Evolutionary conservation across 2,888 invertebrate genomes (phyloP).

Genomic region (Cyclophora punctaria): DNA sequence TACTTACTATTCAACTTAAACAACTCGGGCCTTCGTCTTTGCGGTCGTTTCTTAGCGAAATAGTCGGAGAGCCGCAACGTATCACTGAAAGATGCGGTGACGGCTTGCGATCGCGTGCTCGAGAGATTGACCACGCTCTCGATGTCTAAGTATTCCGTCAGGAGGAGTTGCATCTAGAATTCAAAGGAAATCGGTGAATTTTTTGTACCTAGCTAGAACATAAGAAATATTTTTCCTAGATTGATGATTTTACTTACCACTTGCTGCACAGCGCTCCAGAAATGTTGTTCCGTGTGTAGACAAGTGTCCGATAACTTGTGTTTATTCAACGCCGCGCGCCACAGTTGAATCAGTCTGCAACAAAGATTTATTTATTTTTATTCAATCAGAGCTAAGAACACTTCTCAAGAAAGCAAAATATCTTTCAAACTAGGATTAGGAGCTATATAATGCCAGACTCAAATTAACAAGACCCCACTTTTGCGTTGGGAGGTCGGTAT

Average conservation of each 20-base stretch:
- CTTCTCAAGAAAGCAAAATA: too few relatives aligned
- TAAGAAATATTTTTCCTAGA: too few relatives aligned
- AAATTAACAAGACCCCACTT: too few relatives aligned
- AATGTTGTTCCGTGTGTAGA: conserved; percentile 79
- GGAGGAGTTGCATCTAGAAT: conserved; percentile 84
- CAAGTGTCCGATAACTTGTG: conserved; percentile 81
- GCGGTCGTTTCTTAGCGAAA: conserved; percentile 53
- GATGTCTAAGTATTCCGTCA: conserved; percentile 91
- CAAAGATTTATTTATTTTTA: too few relatives aligned
- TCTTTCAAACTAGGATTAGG: too few relatives aligned
- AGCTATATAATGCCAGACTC: too few relatives aligned
- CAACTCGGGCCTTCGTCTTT: conserved; percentile 40
- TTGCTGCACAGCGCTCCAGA: conserved; percentile 92
- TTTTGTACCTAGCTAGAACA: too few relatives aligned
- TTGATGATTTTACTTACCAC: conserved; percentile 75
- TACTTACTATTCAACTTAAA: conserved; percentile 44
- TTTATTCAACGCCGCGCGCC: conserved; percentile 86
- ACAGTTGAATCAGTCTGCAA: conserved; percentile 83
- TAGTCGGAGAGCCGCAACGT: conserved; percentile 48
- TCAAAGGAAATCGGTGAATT: too few relatives aligned
- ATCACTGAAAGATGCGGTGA: conserved; percentile 12
- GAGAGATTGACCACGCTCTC: conserved; percentile 81
- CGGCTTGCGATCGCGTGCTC: conserved; percentile 46
- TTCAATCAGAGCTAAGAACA: too few relatives aligned
- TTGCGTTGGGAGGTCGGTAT: too few relatives aligned